Evolutionary conservation across 2,113 vertebrate genomes (phyloP), one percentile per base, ranked within the genome.

Genomic region (Hippopotamus amphibius): DNA sequence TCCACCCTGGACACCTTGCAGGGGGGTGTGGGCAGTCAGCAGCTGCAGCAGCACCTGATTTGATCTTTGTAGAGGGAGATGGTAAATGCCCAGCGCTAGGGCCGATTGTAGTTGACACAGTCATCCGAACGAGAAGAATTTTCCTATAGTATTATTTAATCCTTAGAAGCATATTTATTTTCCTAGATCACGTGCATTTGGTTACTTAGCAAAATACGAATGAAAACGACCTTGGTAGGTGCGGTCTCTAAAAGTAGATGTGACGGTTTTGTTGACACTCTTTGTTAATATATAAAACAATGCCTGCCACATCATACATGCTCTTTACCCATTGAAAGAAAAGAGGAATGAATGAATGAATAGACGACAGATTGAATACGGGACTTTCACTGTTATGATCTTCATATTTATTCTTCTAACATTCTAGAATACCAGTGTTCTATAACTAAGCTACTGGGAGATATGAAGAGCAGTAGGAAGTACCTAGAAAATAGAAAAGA

Each of bases 401-500:
- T 3, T 94, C 46, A 33, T 41, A 43, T 43, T 83, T 63, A 53
- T 69, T 50, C 48, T 46, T n/a, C 7, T 80, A 69, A 69, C 83
- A 57, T 55, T 82, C 89, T 21, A 83, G 81, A 77, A 59, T 30
- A 53, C 15, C 13, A 37, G 57, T 95, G 95, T 88, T 77, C 53
- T 50, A 2, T 55, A 59, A 80, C 81, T 19, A 16, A 13, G 24
- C 6, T 43, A 24, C 26, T n/a, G 28, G 66, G 50, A 74, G 14
- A 59, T 59, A 55, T 0, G 10, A 80, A 71, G 21, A 93, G 13
- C 19, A 48, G 24, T 28, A 46, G 16, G 3, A 72, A 55, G 21
- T 33, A 11, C n/a, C 30, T 41, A 37, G 74, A 53, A 92, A 87
- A 98, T 97, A 92, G 87, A 84, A 69, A 89, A 37, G 48, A 74